Percentiles rank a stretch among this genome's conserved stretches.
Conservation (phyloP, 2,113 vertebrate species). For the Vulpes lagopus region DNA sequence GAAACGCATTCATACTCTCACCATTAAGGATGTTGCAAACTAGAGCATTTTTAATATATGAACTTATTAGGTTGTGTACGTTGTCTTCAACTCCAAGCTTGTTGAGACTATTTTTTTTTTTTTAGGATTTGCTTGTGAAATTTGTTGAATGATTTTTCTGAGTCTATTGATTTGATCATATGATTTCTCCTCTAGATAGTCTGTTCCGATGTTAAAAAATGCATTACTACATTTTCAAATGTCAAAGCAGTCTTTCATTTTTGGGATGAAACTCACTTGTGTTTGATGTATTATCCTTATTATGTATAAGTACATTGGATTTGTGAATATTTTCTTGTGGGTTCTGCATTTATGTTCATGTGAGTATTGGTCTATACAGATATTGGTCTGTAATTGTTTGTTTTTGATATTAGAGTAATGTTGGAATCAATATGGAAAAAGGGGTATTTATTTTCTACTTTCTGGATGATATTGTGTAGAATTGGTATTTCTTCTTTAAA, state of each 20-base stretch:
- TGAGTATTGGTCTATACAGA: neutral
- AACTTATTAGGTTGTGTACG: neutral
- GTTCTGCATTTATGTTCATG: neutral
- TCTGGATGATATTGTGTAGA: neutral
- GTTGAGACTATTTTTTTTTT: neutral
- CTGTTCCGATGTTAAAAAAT: neutral
- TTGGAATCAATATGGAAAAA: neutral
- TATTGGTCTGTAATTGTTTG: neutral
- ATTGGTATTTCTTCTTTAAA: neutral
- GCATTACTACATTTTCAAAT: neutral
- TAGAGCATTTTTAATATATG: neutral
- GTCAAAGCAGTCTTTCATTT: neutral
- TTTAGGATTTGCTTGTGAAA: neutral
- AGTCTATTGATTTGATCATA: neutral
- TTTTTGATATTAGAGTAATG: neutral
- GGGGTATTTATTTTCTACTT: neutral
- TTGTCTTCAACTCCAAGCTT: neutral
- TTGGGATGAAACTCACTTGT: neutral
- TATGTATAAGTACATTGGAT: neutral
- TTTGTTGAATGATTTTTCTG: neutral
- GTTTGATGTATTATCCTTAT: neutral
- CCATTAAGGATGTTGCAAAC: neutral
- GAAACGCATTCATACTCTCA: neutral
- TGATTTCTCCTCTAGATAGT: neutral
- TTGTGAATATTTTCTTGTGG: neutral